Conservation (phyloP, 2,888 invertebrate genomes). For the Hypomecis punctinalis region DNA sequence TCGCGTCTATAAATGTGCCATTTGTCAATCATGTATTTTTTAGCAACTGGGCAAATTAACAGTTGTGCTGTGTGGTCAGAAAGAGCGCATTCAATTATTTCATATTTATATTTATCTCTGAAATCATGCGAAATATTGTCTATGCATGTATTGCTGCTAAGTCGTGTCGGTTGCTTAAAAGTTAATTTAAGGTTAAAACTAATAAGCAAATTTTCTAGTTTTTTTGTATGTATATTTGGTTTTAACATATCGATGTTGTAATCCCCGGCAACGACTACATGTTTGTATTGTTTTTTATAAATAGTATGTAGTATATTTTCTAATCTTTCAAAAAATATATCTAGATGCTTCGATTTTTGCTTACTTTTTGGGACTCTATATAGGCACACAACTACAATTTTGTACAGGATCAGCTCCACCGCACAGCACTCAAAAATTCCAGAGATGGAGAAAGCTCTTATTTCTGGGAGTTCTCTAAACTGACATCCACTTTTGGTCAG, state of each 20-base stretch:
- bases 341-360: not conserved
- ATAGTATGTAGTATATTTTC: not conserved
- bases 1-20: not conserved
- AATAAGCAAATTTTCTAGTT: not conserved
- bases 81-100: not conserved
- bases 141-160: not conserved
- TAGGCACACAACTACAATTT: constrained; percentile 19
- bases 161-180: constrained; percentile 1
- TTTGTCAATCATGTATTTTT: not conserved
- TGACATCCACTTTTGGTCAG: constrained; percentile 7
- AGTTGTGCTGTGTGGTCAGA: constrained; percentile 6
- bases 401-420: constrained; percentile 17
- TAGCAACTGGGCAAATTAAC: not conserved
- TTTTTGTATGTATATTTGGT: not conserved
- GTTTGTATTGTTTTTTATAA: not conserved
- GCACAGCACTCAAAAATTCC: constrained; percentile 25
- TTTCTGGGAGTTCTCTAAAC: constrained; percentile 14
- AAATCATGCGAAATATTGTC: constrained; percentile 5
- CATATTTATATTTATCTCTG: not conserved
- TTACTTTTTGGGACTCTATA: constrained; percentile 15
- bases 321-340: not conserved
- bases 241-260: not conserved
- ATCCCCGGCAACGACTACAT: not conserved
- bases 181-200: not conserved
- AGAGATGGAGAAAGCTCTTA: constrained; percentile 2